Evolutionary conservation across 2,113 vertebrate genomes (phyloP), one percentile per base, ranked within the genome.

Genomic region (Dermatemys mawii): DNA sequence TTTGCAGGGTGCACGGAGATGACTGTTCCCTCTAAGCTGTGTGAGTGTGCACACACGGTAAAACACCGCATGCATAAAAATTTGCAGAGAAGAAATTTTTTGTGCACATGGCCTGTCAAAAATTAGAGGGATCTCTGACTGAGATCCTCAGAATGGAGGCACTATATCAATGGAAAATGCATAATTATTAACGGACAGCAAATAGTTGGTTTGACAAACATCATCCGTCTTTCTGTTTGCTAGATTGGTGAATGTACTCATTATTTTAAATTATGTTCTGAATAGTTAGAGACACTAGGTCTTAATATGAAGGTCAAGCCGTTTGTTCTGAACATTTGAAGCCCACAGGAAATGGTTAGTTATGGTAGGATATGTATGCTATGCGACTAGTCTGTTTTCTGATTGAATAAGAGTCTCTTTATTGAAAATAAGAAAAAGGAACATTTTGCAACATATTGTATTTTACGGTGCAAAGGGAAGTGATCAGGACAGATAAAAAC

Each of bases 251-350:
- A 90, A 51, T 81, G 82, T 27, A 86, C 67, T 51, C 70, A 41
- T 35, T 63, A 63, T 11, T 41, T 24, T 46, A 94, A 96, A 94
- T 78, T 93, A 93, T 91, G 87, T 88, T 91, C 86, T 95, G 92
- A 92, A 85, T 86, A 90, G 44, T 21, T 89, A 93, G 83, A 81
- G 86, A 84, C 82, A 92, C 80, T 84, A 89, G 86, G 94, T 90
- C 93, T 78, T 90, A 87, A 63, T 88, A 55, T 93, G 78, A 88
- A 93, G 81, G 57, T 57, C 27, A 75, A 75, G 70, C 41, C 3
- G 6, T 67, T n/a, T 35, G 35, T 75, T 90, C 90, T 81, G 83
- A 93, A 0, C 84, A 84, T 81, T 90, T 87, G 57, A 87, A 50
- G 86, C 22, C 88, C 93, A 89, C 49, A 92, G 84, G 49, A 93